These are phyloP conservation scores for Neoascia interrupta DNA, from an alignment of 2,888 invertebrate species.

Conservation along the genomic window DNA sequence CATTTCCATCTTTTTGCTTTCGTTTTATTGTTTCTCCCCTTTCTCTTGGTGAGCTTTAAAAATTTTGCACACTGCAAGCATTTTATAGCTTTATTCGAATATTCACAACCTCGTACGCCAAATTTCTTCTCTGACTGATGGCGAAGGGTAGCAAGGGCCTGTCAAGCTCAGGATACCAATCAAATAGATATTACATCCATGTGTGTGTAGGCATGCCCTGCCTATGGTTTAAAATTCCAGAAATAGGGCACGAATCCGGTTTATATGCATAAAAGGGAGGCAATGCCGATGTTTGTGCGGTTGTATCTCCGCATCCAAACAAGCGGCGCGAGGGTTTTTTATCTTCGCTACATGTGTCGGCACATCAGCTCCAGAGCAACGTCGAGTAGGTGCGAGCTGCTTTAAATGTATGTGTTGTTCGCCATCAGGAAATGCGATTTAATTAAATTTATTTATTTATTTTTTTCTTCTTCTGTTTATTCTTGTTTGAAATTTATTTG, in stretches of 20 bases:
- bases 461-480: constrained; percentile 13
- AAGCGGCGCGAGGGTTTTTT: not conserved
- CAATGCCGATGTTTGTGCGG: not conserved
- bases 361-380: no score
- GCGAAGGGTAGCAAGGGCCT: no score
- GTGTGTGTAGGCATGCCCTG: no score
- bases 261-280: not conserved
- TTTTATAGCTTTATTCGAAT: not conserved
- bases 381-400: not conserved
- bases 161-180: no score
- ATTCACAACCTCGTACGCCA: not conserved
- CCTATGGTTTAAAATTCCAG: no score
- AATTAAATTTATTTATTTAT: constrained; percentile 59
- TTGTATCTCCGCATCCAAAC: not conserved
- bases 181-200: constrained; percentile 1
- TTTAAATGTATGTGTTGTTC: constrained; percentile 10
- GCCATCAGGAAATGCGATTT: constrained; percentile 51
- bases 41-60: no score
- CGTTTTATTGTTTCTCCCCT: no score
- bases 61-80: no score
- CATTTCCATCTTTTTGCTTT: no score
- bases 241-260: constrained; percentile 31
- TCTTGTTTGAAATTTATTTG: constrained; percentile 21
- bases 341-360: not conserved
- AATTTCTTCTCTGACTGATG: not conserved